A percentile compares a stretch with the other conserved stretches of the same genome.
Evolutionary conservation across 2,888 invertebrate genomes (phyloP).

Genomic region (Xestia c-nigrum): DNA sequence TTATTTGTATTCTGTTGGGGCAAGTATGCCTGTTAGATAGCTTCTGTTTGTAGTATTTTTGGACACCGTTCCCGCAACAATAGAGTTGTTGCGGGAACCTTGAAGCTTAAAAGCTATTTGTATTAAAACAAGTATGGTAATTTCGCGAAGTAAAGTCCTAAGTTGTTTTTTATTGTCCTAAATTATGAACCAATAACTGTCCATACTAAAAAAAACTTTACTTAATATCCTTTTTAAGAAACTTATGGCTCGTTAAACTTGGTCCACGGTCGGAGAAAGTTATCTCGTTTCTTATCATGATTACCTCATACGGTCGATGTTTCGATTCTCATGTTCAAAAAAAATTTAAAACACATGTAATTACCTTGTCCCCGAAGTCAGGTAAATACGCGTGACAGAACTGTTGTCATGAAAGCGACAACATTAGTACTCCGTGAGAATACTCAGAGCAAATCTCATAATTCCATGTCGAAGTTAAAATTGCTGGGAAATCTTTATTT

Average conservation of each 20-base stretch:
- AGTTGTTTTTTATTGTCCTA: slow-evolving; percentile 12
- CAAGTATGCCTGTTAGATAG: not conserved
- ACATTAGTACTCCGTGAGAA: slow-evolving; percentile 52
- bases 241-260: slow-evolving; percentile 45
- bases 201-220: slow-evolving; percentile 24
- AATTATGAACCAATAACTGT: slow-evolving; percentile 26
- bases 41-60: slow-evolving; percentile 14
- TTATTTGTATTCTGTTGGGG: slow-evolving; percentile 34
- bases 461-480: slow-evolving; percentile 14
- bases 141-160: not conserved
- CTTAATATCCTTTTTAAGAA: slow-evolving; percentile 31
- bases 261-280: slow-evolving; percentile 49
- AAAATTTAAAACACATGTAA: slow-evolving; percentile 34
- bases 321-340: slow-evolving; percentile 42
- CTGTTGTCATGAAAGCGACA: slow-evolving; percentile 40
- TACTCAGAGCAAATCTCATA: slow-evolving; percentile 5
- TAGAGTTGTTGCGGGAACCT: too few relatives aligned
- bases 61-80: not conserved
- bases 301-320: slow-evolving; percentile 53
- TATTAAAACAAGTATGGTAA: not conserved
- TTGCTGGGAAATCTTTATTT: slow-evolving; percentile 36
- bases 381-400: slow-evolving; percentile 46
- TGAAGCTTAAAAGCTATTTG: not conserved
- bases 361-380: slow-evolving; percentile 31
- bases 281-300: slow-evolving; percentile 54